Percentiles rank a stretch among this genome's conserved stretches.
Evolutionary conservation across 2,888 invertebrate species (phyloP).

Genomic region (Lasioglossum malachurum): DNA sequence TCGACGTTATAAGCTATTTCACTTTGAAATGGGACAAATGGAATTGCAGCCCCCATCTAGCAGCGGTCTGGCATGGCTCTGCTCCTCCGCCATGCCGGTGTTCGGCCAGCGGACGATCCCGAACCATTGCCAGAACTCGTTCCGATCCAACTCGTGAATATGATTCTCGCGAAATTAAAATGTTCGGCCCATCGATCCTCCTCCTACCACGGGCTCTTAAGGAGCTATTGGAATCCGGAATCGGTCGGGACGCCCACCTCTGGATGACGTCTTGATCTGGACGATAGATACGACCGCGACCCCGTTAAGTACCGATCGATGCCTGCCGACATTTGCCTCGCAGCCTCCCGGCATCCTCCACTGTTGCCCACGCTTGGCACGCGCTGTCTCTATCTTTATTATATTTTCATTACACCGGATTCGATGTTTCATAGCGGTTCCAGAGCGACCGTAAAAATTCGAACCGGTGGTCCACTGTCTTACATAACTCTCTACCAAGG

Average conservation of each 20-base stretch:
- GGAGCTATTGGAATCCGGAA: conserved; percentile 56
- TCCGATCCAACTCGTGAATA: conserved; percentile 67
- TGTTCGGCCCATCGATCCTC: conserved; percentile 50
- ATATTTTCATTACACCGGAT: neutral
- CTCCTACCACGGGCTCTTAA: conserved; percentile 11
- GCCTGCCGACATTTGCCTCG: neutral
- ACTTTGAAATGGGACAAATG: conserved; percentile 80
- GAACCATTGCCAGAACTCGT: conserved; percentile 51
- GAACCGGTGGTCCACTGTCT: neutral
- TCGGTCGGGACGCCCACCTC: conserved; percentile 17
- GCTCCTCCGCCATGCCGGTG: neutral
- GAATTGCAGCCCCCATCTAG: conserved; percentile 71
- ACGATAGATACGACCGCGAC: conserved; percentile 31
- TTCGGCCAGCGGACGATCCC: conserved; percentile 21
- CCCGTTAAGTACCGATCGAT: conserved; percentile 35
- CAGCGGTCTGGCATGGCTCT: conserved; percentile 45
- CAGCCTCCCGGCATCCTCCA: neutral
- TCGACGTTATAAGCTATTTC: conserved; percentile 80
- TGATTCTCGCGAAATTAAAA: conserved; percentile 71
- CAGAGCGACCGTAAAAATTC: neutral
- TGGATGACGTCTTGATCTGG: conserved; percentile 32
- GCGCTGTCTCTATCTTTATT: neutral
- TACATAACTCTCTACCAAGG: neutral
- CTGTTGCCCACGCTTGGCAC: neutral
- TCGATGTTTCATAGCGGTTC: neutral